A percentile compares a stretch with the other conserved stretches of the same genome.
Conservation (phyloP, 1,140 invertebrate genomes). For the Brachionus paranguensis region DNA sequence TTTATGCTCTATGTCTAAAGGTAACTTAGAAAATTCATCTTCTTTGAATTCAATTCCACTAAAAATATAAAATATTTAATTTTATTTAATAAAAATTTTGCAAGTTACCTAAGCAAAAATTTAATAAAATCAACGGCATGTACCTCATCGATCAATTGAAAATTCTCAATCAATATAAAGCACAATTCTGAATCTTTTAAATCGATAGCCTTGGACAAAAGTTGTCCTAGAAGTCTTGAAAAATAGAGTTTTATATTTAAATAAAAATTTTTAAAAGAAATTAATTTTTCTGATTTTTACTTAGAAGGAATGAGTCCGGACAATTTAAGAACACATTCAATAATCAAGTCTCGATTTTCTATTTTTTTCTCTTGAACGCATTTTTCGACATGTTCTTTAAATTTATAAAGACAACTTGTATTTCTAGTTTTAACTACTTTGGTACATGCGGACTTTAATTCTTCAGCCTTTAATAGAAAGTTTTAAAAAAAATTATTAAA, state of each 20-base stretch:
- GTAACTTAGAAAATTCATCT: background rate
- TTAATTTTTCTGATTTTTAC: background rate
- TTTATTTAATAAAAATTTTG: background rate
- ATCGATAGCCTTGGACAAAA: conserved; percentile 6
- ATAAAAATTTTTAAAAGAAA: background rate
- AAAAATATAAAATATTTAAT: background rate
- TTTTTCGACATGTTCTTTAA: conserved; percentile 9
- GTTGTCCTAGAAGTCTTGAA: background rate
- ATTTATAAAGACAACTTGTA: conserved; percentile 18
- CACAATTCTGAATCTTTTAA: conserved; percentile 28
- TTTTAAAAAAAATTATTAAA: background rate
- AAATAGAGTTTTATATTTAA: background rate
- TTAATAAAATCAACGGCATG: conserved; percentile 27
- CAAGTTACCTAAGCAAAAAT: conserved; percentile 17
- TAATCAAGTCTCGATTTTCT: conserved; percentile 3
- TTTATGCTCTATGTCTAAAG: background rate
- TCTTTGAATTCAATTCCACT: background rate
- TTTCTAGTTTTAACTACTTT: background rate
- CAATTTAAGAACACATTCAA: conserved; percentile 10
- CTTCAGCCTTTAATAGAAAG: background rate
- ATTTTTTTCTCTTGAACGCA: conserved; percentile 17
- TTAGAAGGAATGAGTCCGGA: conserved; percentile 2
- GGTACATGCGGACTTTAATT: background rate
- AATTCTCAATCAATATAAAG: background rate
- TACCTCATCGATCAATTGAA: background rate